phyloP scores from a whole-genome alignment of 2,113 vertebrate genomes.

The Acrocephalus kingi region DNA sequence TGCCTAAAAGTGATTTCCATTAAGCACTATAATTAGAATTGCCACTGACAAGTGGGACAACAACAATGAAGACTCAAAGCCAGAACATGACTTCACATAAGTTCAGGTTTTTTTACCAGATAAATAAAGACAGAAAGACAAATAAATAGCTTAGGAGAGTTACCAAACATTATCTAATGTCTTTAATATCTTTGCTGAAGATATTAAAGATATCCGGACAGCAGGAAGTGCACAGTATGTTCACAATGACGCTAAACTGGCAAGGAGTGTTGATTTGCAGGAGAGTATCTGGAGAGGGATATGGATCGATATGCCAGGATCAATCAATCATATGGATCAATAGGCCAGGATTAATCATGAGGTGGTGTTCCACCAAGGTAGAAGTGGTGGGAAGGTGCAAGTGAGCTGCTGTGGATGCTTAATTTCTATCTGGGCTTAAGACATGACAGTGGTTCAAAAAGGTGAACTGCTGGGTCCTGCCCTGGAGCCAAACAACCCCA shows the following conservation, averaged over 20 bases:
- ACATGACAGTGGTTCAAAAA: neutral
- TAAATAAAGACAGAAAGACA: neutral
- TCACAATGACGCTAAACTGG: neutral
- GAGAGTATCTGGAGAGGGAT: neutral
- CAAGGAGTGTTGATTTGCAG: neutral
- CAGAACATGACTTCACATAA: neutral
- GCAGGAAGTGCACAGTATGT: rapidly evolving
- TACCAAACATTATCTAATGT: neutral
- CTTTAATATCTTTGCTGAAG: neutral
- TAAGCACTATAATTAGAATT: neutral
- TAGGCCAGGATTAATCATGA: neutral
- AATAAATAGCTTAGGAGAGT: neutral
- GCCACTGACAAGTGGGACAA: neutral
- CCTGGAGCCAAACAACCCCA: neutral
- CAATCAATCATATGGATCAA: neutral
- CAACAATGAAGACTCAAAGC: neutral
- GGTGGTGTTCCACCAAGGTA: neutral
- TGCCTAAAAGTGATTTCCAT: neutral
- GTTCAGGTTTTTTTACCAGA: neutral
- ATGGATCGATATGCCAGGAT: rapidly evolving
- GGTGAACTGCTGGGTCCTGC: neutral
- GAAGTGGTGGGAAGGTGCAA: neutral
- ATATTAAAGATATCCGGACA: neutral
- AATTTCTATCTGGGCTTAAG: neutral
- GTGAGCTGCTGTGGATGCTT: neutral